Base-by-base conservation (phyloP, 2,113 vertebrate genomes). In the Thermophis baileyi region DNA sequence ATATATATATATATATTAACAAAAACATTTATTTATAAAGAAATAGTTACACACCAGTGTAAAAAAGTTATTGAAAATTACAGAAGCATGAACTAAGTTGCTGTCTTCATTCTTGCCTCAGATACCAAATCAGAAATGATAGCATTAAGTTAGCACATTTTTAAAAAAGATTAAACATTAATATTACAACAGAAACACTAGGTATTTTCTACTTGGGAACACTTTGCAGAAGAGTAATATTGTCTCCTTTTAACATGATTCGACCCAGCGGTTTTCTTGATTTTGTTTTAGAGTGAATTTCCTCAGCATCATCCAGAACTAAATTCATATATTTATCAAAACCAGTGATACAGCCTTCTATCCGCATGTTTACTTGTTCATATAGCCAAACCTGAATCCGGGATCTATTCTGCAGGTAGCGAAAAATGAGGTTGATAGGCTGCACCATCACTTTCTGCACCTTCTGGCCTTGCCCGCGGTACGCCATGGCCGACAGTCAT, bases 281-380 rank as follows among this genome's bases (percentile, higher is more conserved):
- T 94, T 99, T 99, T n/a, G 99, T 98, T 97, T 99, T 99, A 97
- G 99, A 99, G 97, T 99, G 99, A 94, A 99, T 98, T 93, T 99
- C 99, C 94, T 99, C 99, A 8, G 99, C 98, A 90, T 99, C 99
- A 27, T 99, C 99, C 95, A 99, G 97, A 95, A 99, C 99, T 94
- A 99, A 96, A 96, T 99, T 99, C 99, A 99, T 99, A 94, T 99
- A 99, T 91, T 99, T 99, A 97, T 99, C 99, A 97, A 99, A 99
- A 30, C 99, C 99, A n/a, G n/a, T n/a, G n/a, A n/a, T n/a, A n/a
- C n/a, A n/a, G n/a, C n/a, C n/a, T n/a, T n/a, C n/a, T n/a, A n/a
- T n/a, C n/a, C n/a, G n/a, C n/a, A n/a, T n/a, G n/a, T n/a, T n/a
- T n/a, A n/a, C n/a, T n/a, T n/a, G n/a, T n/a, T n/a, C n/a, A n/a